Evolutionary conservation across 2,888 invertebrate species (phyloP).

Genomic region (Trissoscelio sp.): DNA sequence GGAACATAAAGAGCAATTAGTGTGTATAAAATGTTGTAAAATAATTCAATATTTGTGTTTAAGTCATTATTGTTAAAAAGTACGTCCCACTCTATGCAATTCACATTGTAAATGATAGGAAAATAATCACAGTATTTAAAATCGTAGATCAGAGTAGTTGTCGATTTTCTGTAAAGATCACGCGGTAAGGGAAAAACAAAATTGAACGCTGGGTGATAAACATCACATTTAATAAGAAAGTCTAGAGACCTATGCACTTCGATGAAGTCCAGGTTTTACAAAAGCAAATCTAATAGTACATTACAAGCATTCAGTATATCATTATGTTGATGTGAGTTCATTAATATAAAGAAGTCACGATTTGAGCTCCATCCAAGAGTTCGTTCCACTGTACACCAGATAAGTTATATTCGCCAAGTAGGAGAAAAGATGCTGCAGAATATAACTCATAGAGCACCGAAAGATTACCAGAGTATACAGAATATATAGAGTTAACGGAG

Average conservation of each 20-base stretch:
- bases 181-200: no score
- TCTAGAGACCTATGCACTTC: background rate
- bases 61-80: background rate
- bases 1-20: slow-evolving; percentile 1
- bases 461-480: background rate
- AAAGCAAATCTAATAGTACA: background rate
- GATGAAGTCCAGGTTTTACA: background rate
- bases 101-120: background rate
- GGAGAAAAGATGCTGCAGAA: background rate
- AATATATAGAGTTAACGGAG: background rate
- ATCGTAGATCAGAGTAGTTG: no score
- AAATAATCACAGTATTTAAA: background rate
- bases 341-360: background rate
- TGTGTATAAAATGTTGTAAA: background rate
- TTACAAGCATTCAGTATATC: background rate
- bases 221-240: background rate
- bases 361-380: background rate
- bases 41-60: no score
- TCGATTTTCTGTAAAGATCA: no score
- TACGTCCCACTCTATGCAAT: background rate
- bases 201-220: background rate
- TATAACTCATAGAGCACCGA: background rate
- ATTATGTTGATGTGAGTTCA: background rate
- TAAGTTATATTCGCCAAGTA: background rate
- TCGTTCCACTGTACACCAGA: background rate